Base-by-base conservation (phyloP, 2,113 vertebrate species). In the Salvelinus sp. region DNA sequence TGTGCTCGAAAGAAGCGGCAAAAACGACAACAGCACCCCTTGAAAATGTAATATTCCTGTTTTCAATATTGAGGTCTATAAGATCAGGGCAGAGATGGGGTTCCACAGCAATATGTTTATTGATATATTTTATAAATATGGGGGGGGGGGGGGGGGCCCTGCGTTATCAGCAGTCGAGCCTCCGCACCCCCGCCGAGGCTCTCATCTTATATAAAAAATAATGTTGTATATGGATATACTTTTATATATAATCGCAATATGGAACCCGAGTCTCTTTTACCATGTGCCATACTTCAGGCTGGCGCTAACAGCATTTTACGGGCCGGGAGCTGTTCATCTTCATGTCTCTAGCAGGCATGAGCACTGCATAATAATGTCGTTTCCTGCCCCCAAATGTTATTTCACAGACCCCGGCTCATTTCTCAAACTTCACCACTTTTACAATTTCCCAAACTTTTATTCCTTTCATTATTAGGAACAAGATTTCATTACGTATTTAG, bases 361-460 rank as follows among this genome's bases (percentile, higher is more conserved):
- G 94, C 94, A 93, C 95, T 98, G 97, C 97, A 98, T 98, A 98
- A 98, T 98, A 98, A 98, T 97, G 95, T 96, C 95, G 96, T 97
- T 98, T 96, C 95, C 97, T 96, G 96, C 95, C 95, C 95, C 95
- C 95, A 97, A 98, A 99, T 98, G 96, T 96, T 99, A 98, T 98
- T 98, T 98, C 96, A 95, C 95, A 93, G 97, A 92, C 95, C 93
- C 93, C 92, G 94, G 93, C 95, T 98, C 98, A 99, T 99, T 97
- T 96, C 97, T 99, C 97, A 99, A 98, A 99, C 98, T 98, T 98
- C 96, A 96, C 97, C 96, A 97, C 96, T 97, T 97, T 99, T 96
- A 98, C 96, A 98, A 97, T 98, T 98, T 96, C 92, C 96, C 96
- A 98, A 99, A 99, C 97, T 98, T 98, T 98, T 97, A 99, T 99